phyloP scores from a whole-genome alignment of 2,797 vertebrate genomes.

The Thalassophryne amazonica region DNA sequence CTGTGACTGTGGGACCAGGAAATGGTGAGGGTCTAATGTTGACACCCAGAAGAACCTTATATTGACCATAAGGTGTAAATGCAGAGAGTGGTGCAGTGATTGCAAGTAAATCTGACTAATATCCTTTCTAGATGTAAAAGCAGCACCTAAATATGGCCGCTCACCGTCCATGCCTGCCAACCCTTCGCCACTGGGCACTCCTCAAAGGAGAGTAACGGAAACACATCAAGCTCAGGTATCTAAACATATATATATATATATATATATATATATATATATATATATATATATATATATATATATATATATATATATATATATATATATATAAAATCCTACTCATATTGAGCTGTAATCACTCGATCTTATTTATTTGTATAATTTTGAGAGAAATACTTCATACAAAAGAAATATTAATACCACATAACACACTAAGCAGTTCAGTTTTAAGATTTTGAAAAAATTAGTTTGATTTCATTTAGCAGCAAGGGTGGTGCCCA shows the following conservation, averaged over 20 bases:
- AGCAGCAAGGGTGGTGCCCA: no score
- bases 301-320: no score
- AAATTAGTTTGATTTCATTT: no score
- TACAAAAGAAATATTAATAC: no score
- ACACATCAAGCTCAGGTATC: constrained; percentile 88
- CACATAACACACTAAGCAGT: no score
- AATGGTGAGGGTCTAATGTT: constrained; percentile 76
- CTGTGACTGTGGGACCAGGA: constrained; percentile 82
- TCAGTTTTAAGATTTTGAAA: no score
- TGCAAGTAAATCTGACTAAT: no score
- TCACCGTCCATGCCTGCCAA: constrained; percentile 88
- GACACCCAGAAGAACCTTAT: not conserved
- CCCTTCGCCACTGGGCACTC: constrained; percentile 86
- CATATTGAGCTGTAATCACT: no score
- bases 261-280: not conserved
- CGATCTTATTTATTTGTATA: no score
- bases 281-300: not conserved
- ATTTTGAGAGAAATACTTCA: no score
- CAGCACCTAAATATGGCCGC: constrained; percentile 83
- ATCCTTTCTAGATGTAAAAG: constrained; percentile 82
- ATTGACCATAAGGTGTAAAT: not conserved
- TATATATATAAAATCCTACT: no score
- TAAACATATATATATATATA: not conserved
- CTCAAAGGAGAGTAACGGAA: constrained; percentile 87
- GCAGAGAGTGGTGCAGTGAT: not conserved